Conservation (phyloP, 2,113 vertebrate species). For the Cygnus buccinator region DNA sequence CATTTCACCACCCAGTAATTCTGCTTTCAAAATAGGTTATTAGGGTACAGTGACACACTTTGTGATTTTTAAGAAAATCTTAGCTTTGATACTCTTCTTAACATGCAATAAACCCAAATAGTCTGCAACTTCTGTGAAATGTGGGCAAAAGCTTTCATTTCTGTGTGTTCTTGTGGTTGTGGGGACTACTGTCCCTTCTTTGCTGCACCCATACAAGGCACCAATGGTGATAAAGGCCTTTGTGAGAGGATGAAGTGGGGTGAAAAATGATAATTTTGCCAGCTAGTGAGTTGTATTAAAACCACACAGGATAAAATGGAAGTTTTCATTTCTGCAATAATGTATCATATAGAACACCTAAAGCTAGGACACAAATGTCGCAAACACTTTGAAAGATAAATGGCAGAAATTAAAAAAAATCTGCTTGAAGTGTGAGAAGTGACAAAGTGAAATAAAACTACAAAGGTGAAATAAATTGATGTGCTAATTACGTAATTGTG, state of each 20-base stretch:
- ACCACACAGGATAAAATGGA: neutral
- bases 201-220: neutral
- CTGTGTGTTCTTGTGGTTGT: neutral
- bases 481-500: conserved; percentile 5
- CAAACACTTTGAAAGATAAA: neutral
- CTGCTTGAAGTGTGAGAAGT: neutral
- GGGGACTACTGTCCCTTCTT: neutral
- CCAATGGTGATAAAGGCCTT: neutral
- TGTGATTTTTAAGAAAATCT: neutral
- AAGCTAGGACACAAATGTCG: neutral
- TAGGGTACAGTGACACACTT: neutral
- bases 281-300: neutral
- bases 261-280: neutral
- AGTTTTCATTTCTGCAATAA: neutral
- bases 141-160: neutral
- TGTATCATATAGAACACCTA: neutral
- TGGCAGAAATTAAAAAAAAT: neutral
- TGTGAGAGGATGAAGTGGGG: neutral
- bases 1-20: neutral
- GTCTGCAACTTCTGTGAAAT: neutral
- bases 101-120: neutral
- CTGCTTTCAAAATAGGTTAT: neutral
- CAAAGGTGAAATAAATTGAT: neutral
- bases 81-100: neutral
- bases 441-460: neutral